Conservation (phyloP, 1,140 invertebrate genomes). For the Araneus ventricosus region DNA sequence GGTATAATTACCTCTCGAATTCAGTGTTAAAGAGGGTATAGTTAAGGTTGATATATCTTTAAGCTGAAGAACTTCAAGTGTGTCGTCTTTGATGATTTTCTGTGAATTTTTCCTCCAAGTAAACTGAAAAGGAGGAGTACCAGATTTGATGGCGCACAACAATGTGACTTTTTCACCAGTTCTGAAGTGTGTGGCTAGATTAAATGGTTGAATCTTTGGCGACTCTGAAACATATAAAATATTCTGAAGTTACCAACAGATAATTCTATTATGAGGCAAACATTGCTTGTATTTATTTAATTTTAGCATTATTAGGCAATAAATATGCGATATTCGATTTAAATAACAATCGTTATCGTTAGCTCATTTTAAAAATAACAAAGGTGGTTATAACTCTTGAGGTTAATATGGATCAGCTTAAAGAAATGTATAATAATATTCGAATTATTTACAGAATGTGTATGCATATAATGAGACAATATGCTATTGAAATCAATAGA, state of each 20-base stretch:
- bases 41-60: slow-evolving; percentile 54
- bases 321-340: too few species aligned
- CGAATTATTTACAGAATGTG: too few species aligned
- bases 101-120: slow-evolving; percentile 79
- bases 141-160: slow-evolving; percentile 38
- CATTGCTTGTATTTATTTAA: too few species aligned
- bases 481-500: too few species aligned
- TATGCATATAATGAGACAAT: too few species aligned
- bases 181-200: slow-evolving; percentile 45
- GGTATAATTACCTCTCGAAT: slow-evolving; percentile 77
- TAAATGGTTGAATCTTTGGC: slow-evolving; percentile 66
- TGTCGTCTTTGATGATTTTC: background rate
- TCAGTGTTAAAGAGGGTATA: background rate
- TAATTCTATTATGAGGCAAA: too few species aligned
- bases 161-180: slow-evolving; percentile 56
- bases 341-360: too few species aligned
- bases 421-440: too few species aligned
- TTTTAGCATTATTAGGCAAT: too few species aligned
- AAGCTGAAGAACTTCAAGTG: background rate
- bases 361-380: too few species aligned
- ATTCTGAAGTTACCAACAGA: background rate
- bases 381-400: too few species aligned
- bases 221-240: slow-evolving; percentile 46
- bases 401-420: too few species aligned
- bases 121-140: slow-evolving; percentile 73